Evolutionary conservation across 2,888 invertebrate genomes (phyloP).

Genomic region (Coelinius sp.): DNA sequence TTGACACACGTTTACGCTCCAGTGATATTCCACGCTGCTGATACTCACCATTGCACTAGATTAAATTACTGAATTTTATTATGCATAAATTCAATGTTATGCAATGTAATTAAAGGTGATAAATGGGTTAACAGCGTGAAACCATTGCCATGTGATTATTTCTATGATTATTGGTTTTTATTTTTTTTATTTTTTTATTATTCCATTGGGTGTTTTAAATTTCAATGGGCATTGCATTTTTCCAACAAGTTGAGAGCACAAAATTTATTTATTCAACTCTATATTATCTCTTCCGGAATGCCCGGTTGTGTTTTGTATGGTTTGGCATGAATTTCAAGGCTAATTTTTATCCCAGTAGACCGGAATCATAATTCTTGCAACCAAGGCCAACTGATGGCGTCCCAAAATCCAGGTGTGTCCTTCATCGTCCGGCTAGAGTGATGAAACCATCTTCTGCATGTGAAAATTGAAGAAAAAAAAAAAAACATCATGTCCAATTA

Average conservation of each 20-base stretch:
- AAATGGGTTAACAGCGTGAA: conserved; percentile 1
- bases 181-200: not conserved
- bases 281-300: conserved; percentile 42
- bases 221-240: not conserved
- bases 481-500: not conserved
- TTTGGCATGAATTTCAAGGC: conserved; percentile 58
- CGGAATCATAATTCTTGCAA: conserved; percentile 61
- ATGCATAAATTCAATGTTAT: conserved; percentile 16
- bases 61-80: conserved; percentile 9
- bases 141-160: not conserved
- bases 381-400: conserved; percentile 52
- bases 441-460: not conserved
- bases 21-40: not conserved
- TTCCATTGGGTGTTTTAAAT: no score
- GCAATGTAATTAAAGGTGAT: conserved; percentile 26
- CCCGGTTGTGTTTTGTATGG: conserved; percentile 32
- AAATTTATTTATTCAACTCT: conserved; percentile 30
- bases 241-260: not conserved
- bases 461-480: not conserved
- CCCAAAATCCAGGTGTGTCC: conserved; percentile 5
- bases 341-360: conserved; percentile 59
- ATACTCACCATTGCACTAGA: not conserved
- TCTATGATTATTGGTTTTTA: not conserved
- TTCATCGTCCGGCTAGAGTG: not conserved
- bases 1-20: conserved; percentile 3